These are phyloP conservation scores for Lophura swinhoii DNA, from an alignment of 2,797 vertebrate species.

Conservation along the genomic window DNA sequence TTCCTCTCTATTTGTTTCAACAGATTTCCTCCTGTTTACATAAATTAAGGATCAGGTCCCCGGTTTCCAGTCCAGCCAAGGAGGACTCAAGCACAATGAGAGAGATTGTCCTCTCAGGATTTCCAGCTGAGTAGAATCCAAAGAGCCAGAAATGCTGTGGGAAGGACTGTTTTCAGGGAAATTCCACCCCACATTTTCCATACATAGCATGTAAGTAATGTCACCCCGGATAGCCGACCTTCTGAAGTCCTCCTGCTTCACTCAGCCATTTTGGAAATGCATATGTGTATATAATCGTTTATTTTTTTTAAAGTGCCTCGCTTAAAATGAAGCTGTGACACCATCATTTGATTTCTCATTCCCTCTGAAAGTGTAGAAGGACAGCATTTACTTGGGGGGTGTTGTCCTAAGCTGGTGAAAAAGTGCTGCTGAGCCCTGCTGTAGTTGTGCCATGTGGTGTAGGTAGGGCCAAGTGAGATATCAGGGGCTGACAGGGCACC, in stretches of 20 bases:
- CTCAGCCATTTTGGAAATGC: not conserved
- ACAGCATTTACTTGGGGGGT: not conserved
- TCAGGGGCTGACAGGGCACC: not conserved
- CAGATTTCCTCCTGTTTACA: constrained; percentile 46
- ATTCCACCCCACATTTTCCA: constrained; percentile 56
- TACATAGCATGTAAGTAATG: not conserved
- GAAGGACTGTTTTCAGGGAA: constrained; percentile 53
- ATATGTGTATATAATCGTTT: not conserved
- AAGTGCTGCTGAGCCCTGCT: not conserved
- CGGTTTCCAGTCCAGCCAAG: constrained; percentile 31
- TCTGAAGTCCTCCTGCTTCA: constrained; percentile 10
- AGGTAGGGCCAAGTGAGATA: not conserved
- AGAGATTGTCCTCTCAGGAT: constrained; percentile 27
- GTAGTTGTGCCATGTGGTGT: not conserved
- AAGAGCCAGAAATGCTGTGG: constrained; percentile 52
- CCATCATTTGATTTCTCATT: not conserved
- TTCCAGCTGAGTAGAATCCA: not conserved
- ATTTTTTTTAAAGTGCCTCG: not conserved
- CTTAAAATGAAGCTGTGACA: not conserved
- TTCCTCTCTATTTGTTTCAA: constrained; percentile 48
- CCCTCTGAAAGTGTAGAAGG: not conserved
- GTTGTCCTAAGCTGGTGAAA: not conserved
- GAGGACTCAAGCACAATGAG: constrained; percentile 35
- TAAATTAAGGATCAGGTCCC: constrained; percentile 32
- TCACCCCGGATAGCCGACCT: constrained; percentile 11